Evolutionary conservation across 2,888 invertebrate species (phyloP), one percentile per base, ranked within the genome.

Genomic region (Drosophila prolongata): DNA sequence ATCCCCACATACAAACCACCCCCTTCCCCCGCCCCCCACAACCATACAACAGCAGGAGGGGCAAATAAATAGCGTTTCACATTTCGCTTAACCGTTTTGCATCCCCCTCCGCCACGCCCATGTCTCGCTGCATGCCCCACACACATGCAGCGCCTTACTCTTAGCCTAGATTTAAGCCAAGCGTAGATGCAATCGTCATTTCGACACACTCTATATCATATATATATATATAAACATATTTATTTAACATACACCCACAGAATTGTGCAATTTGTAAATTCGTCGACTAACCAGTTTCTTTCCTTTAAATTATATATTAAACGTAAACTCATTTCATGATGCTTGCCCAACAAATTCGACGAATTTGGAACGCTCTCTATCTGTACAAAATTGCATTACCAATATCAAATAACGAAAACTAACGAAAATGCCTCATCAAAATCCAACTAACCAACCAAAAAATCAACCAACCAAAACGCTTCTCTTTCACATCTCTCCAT

Each of bases 21-120:
- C 11, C 16, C 9, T 9, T 1, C 35, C 16, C 55, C 50, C 47
- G 19, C 16, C 55, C 50, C 47, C 6, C 9, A 6, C 14, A 11
- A 27, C 11, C 42, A 50, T 30, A 3, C 8, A 30, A 30, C 61
- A 47, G 50, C 67, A 43, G 72, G 78, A 65, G 64, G 66, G 58
- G 85, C 89, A 87, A 89, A 85, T 85, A 89, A 85, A 85, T 85
- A 87, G 77, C 83, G 70, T 89, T 85, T 87, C 80, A 74, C 72
- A 87, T 85, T 89, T 87, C 86, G 78, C 83, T 85, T 88, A 89
- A 75, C 86, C 55, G 73, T 82, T 84, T 69, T 75, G 59, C 72
- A 66, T 50, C 54, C 59, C 47, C 44, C 56, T 53, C 46, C 67
- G 54, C 76, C 64, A 46, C 77, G 30, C 46, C 42, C 27, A 47